These are phyloP conservation scores for Drosophila tsacasi DNA, from an alignment of 1,140 invertebrate genomes.

Conservation along the genomic window DNA sequence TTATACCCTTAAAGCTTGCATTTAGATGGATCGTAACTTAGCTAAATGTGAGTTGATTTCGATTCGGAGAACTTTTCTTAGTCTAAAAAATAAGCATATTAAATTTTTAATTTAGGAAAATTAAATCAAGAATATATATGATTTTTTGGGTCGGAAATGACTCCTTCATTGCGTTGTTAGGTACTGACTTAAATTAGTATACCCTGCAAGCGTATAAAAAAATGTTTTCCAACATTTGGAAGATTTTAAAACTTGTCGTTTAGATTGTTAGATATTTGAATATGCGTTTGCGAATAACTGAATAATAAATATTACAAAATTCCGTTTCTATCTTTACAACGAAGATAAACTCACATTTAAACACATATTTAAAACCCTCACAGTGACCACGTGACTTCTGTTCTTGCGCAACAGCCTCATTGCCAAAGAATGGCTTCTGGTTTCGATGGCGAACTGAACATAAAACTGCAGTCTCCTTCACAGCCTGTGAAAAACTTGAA, in stretches of 20 bases:
- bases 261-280: neutral
- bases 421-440: neutral
- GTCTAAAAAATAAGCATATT: too few species aligned
- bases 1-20: too few species aligned
- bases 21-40: too few species aligned
- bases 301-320: neutral
- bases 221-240: neutral
- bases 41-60: too few species aligned
- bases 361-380: neutral
- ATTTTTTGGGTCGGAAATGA: too few species aligned
- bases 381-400: neutral
- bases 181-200: too few species aligned
- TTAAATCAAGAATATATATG: too few species aligned
- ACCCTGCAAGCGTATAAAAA: too few species aligned
- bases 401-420: neutral
- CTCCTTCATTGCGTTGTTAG: too few species aligned
- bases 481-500: constrained; percentile 30
- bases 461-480: constrained; percentile 14
- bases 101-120: too few species aligned
- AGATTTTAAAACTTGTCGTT: neutral
- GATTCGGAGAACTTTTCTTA: too few species aligned
- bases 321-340: neutral
- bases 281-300: neutral
- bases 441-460: constrained; percentile 10
- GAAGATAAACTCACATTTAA: neutral